These are phyloP conservation scores for Raja brachyura DNA, from an alignment of 2,113 vertebrate species.

Conservation along the genomic window DNA sequence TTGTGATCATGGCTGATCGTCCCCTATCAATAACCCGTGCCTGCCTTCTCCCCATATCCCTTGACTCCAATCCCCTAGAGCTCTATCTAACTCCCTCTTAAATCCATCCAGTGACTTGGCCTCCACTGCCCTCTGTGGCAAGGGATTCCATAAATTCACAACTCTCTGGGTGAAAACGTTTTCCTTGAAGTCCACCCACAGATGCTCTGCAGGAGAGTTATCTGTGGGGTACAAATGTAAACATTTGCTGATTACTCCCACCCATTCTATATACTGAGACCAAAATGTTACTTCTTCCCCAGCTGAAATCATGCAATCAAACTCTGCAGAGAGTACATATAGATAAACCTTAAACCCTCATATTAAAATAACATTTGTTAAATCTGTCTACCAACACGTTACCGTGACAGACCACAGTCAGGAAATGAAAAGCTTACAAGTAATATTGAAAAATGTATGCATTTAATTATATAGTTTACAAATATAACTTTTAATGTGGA, in stretches of 20 bases:
- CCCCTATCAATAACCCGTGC: too few relatives aligned
- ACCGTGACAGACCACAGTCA: not conserved
- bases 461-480: not conserved
- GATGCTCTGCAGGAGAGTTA: not conserved
- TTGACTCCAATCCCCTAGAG: too few relatives aligned
- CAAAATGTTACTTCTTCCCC: not conserved
- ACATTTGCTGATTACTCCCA: not conserved
- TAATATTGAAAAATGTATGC: not conserved
- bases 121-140: too few relatives aligned
- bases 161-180: too few relatives aligned
- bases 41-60: too few relatives aligned
- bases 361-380: not conserved
- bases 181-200: not conserved
- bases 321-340: not conserved
- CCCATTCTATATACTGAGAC: not conserved
- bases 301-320: not conserved
- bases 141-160: too few relatives aligned
- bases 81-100: too few relatives aligned
- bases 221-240: not conserved
- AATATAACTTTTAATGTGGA: not conserved
- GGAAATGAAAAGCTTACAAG: not conserved
- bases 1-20: too few relatives aligned
- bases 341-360: not conserved
- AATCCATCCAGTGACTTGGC: too few relatives aligned
- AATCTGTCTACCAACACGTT: not conserved